phyloP scores from a whole-genome alignment of 2,888 invertebrate species.

The Phyllotreta striolata region DNA sequence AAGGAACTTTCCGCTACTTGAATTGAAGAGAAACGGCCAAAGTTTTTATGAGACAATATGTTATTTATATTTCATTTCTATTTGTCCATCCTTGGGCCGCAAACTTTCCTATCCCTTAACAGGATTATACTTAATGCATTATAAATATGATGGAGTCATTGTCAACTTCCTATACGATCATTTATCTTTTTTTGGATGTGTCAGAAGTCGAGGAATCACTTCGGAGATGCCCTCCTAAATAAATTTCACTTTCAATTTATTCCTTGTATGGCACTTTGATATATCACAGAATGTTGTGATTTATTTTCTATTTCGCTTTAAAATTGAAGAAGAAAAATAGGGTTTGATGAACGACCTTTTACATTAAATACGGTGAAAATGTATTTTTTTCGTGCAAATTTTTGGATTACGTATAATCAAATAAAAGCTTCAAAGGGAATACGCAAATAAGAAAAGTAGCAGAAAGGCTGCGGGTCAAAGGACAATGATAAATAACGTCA shows the following conservation, averaged over 20 bases:
- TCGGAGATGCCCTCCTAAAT: slow-evolving; percentile 34
- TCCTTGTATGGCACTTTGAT: slow-evolving; percentile 41
- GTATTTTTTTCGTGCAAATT: slow-evolving; percentile 8
- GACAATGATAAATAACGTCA: slow-evolving; percentile 47
- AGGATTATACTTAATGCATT: slow-evolving; percentile 44
- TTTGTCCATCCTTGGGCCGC: slow-evolving; percentile 10
- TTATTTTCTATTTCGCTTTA: slow-evolving; percentile 39
- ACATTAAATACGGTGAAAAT: slow-evolving; percentile 33
- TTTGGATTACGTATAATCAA: slow-evolving; percentile 31
- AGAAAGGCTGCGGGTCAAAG: slow-evolving; percentile 34
- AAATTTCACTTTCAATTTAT: slow-evolving; percentile 46
- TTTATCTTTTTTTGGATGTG: slow-evolving; percentile 38
- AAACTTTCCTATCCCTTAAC: slow-evolving; percentile 31
- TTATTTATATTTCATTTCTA: slow-evolving; percentile 36
- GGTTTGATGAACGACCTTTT: slow-evolving; percentile 30
- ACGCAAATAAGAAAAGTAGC: slow-evolving; percentile 29
- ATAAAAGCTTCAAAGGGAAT: slow-evolving; percentile 33
- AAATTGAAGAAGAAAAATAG: slow-evolving; percentile 33
- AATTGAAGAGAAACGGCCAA: slow-evolving; percentile 35
- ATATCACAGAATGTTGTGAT: slow-evolving; percentile 41
- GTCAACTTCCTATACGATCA: slow-evolving; percentile 38
- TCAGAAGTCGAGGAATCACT: slow-evolving; percentile 42
- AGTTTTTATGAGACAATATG: slow-evolving; percentile 42
- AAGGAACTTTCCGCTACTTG: slow-evolving; percentile 26
- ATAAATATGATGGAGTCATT: slow-evolving; percentile 42